Evolutionary conservation across 2,113 vertebrate species (phyloP), one percentile per base, ranked within the genome.

Genomic region (Xiphophorus couchianus): DNA sequence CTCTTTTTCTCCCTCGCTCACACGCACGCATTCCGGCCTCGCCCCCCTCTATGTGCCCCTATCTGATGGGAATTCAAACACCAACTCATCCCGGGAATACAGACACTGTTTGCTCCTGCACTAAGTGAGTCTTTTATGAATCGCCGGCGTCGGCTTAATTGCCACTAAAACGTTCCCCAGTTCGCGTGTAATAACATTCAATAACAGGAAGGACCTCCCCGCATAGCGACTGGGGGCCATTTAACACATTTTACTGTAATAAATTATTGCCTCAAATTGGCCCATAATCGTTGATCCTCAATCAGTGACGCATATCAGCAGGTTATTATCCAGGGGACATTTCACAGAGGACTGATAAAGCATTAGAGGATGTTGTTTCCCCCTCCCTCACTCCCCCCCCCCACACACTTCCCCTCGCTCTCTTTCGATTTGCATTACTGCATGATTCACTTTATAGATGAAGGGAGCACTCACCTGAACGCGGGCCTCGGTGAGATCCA

Each of bases 91-190:
- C 51, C 51, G 51, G 51, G 51, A 58, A 58, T 66, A 25, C 33
- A 66, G 65, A 65, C 31, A 27, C n/a, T 97, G 97, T 97, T 98
- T 97, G 96, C 96, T 97, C 95, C 95, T 91, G 95, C 95, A 77
- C 96, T 97, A 97, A 99, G 97, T 97, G 96, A 94, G 95, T 95
- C 96, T 97, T 91, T 97, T 97, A 97, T 96, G 95, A 96, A 97
- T 96, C 94, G 93, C 93, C 90, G 94, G 94, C 94, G 94, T 95
- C 94, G 92, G 91, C 95, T 95, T 96, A 96, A 96, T 96, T 96
- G 93, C 96, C 94, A 94, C 96, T 96, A 96, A 97, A 97, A 94
- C 89, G 95, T 88, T 94, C 94, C 93, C 93, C 91, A 58, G 91
- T 93, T 93, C 92, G 91, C 89, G 89, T 81, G 88, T 94, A 94